Base-by-base conservation (phyloP, 2,888 invertebrate species). In the Nudaria mundana region DNA sequence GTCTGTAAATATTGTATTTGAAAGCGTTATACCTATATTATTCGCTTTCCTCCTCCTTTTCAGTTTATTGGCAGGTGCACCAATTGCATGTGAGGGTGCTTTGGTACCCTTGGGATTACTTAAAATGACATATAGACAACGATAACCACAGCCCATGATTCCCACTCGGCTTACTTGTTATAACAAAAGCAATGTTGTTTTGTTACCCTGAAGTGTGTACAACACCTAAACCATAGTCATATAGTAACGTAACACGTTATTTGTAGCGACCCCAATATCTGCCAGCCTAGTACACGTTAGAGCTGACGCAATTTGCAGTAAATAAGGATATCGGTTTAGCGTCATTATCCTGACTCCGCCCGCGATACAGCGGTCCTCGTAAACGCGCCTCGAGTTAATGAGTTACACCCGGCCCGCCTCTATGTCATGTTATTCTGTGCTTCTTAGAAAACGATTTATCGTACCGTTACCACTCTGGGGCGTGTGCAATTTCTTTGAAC, bases 291-390 rank as follows among this genome's bases (percentile, higher is more conserved):
- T 48, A 58, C 56, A 64, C 58, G 59, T 57, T 62, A 61, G 57
- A 62, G 59, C 64, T 68, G 55, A 61, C 76, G 76, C 81, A 83
- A 86, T 86, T 83, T 84, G 85, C 84, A 84, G 83, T 86, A 86
- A 86, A 86, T 84, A 86, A 83, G 86, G 83, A 78, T 82, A 85
- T 86, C 78, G 85, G 83, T 77, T 76, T 74, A 80, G 77, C 76
- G 75, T 78, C 81, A 83, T 86, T 85, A 85, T 81, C 76, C 74
- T 63, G 52, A 52, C 50, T 42, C 60, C 56, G 59, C 55, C 43
- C 56, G 63, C 69, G 66, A 67, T 70, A 71, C 63, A 64, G 60
- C 64, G 61, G 63, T 55, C 62, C 66, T 70, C 68, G 69, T 74
- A 70, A 73, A 73, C 65, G 63, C 63, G 65, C 64, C 60, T 61